phyloP scores from a whole-genome alignment of 2,797 vertebrate species.

The Poeciliopsis paucimaculata region DNA sequence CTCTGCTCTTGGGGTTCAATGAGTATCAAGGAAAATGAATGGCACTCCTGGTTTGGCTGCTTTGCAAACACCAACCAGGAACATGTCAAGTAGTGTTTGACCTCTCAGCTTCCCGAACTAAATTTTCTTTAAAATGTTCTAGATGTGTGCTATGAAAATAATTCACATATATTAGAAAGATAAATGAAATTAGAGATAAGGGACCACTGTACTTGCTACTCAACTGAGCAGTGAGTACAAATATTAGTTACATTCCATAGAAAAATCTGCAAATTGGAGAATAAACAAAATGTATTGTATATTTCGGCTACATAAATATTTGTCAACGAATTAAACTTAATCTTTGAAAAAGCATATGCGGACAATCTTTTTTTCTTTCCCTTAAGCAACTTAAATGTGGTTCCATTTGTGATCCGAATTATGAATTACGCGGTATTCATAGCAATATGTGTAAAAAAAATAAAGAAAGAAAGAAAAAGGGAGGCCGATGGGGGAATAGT shows the following conservation, averaged over 20 bases:
- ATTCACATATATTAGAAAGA: not conserved
- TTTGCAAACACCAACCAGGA: not conserved
- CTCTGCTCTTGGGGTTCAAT: not conserved
- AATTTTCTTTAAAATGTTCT: not conserved
- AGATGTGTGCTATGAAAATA: not conserved
- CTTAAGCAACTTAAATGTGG: not conserved
- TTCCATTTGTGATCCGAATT: not conserved
- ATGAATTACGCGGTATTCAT: not conserved
- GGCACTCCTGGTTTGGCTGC: no score
- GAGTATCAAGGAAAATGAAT: not conserved
- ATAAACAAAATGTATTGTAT: not conserved
- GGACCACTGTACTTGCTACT: no score
- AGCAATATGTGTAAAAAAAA: not conserved
- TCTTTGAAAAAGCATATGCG: not conserved
- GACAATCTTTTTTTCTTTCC: not conserved
- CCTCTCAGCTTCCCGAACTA: not conserved
- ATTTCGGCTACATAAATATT: not conserved
- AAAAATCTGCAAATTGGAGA: not conserved
- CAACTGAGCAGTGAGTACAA: not conserved
- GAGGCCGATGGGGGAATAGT: no score
- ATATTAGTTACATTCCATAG: not conserved
- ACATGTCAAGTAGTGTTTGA: not conserved
- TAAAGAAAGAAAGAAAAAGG: no score
- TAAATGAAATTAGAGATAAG: no score
- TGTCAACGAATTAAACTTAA: not conserved